phyloP scores from a whole-genome alignment of 1,140 invertebrate genomes.

The Drosophila sechellia region DNA sequence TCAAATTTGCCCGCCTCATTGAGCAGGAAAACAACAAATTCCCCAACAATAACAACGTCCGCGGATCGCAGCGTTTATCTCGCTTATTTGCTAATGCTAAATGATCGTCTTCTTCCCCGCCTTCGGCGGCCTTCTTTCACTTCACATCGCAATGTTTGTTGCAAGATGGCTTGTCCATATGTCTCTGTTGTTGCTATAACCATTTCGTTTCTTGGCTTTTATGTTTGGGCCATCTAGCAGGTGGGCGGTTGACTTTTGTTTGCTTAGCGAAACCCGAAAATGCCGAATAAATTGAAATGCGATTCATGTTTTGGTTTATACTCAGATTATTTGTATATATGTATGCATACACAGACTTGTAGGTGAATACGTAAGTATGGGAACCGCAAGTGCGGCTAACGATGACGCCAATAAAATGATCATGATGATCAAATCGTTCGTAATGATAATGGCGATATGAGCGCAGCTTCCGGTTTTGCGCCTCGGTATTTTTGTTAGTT shows the following conservation, averaged over 20 bases:
- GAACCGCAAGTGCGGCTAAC: constrained; percentile 65
- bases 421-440: constrained; percentile 30
- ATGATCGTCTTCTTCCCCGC: constrained; percentile 64
- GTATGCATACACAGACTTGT: background rate
- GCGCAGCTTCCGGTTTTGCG: constrained; percentile 74
- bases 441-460: constrained; percentile 52
- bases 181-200: constrained; percentile 23
- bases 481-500: constrained; percentile 28
- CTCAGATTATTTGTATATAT: constrained; percentile 11
- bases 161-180: constrained; percentile 38
- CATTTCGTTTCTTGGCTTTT: constrained; percentile 23
- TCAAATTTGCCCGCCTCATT: constrained; percentile 47
- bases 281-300: constrained; percentile 56
- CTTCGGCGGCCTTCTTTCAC: constrained; percentile 16
- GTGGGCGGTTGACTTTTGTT: constrained; percentile 70
- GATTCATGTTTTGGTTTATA: constrained; percentile 60
- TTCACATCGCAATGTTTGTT: constrained; percentile 57
- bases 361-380: background rate
- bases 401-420: constrained; percentile 50
- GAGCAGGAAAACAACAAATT: constrained; percentile 35
- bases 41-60: constrained; percentile 18
- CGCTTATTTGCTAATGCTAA: constrained; percentile 71
- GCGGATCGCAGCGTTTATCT: constrained; percentile 76
- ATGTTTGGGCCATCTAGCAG: constrained; percentile 67
- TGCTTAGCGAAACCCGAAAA: constrained; percentile 63